phyloP scores from a whole-genome alignment of 1,140 invertebrate genomes.

The Drosophila athabasca region DNA sequence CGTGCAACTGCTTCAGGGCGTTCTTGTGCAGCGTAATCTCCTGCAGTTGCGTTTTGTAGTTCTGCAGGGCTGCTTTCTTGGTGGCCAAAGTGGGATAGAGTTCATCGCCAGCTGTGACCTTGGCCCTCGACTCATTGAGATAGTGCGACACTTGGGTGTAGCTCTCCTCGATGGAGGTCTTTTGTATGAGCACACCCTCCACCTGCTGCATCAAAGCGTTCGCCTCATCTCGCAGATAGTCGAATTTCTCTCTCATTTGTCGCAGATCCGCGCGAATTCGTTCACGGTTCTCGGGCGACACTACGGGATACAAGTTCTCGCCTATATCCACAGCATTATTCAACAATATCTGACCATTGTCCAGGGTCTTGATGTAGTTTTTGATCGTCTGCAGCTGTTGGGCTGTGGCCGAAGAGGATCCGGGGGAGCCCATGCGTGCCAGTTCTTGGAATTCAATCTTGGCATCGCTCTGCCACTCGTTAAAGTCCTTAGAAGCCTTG shows the following conservation, averaged over 20 bases:
- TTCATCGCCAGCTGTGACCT: slow-evolving; percentile 88
- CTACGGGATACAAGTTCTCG: slow-evolving; percentile 93
- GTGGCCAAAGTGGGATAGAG: slow-evolving; percentile 91
- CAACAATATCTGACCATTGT: slow-evolving; percentile 90
- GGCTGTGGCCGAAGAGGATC: slow-evolving; percentile 77
- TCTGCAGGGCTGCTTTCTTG: slow-evolving; percentile 92
- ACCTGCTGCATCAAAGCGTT: slow-evolving; percentile 93
- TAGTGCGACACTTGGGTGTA: slow-evolving; percentile 92
- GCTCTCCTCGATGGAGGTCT: slow-evolving; percentile 95
- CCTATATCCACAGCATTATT: slow-evolving; percentile 93
- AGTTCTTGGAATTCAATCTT: slow-evolving; percentile 85
- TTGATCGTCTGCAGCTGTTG: slow-evolving; percentile 80
- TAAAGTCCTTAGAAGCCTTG: slow-evolving; percentile 88
- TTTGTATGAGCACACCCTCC: slow-evolving; percentile 92
- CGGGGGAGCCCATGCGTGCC: slow-evolving; percentile 81
- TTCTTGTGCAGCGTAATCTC: slow-evolving; percentile 92
- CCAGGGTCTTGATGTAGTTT: slow-evolving; percentile 88
- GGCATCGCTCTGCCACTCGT: slow-evolving; percentile 91
- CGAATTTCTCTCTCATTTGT: slow-evolving; percentile 91
- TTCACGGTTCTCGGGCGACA: slow-evolving; percentile 94
- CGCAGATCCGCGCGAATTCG: slow-evolving; percentile 92
- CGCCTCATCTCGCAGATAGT: slow-evolving; percentile 92
- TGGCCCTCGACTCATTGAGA: slow-evolving; percentile 89
- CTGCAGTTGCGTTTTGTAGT: slow-evolving; percentile 90
- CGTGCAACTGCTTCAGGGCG: slow-evolving; percentile 90